Conservation (phyloP, 2,888 invertebrate genomes). For the Druceiella hillmani region DNA sequence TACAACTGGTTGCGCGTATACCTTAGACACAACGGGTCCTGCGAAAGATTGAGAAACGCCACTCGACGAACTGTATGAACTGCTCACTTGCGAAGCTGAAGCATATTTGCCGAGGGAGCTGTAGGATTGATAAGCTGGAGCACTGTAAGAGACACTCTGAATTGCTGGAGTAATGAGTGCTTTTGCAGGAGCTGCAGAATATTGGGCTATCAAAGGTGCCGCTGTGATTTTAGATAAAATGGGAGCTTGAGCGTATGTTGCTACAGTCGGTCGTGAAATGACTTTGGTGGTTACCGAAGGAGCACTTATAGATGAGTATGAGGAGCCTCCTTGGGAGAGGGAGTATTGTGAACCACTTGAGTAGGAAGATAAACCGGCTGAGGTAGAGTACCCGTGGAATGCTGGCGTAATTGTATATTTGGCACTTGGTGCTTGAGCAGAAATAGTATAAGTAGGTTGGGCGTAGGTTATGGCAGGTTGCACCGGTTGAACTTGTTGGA, state of each 20-base stretch:
- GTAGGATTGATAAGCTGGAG: slow-evolving; percentile 31
- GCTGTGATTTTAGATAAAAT: slow-evolving; percentile 46
- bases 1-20: slow-evolving; percentile 37
- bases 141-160: slow-evolving; percentile 35
- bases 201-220: slow-evolving; percentile 41
- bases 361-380: slow-evolving; percentile 45
- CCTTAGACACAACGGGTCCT: slow-evolving; percentile 45
- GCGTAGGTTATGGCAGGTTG: slow-evolving; percentile 28
- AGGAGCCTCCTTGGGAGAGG: slow-evolving; percentile 2
- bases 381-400: slow-evolving; percentile 51
- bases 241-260: slow-evolving; percentile 49
- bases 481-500: slow-evolving; percentile 2
- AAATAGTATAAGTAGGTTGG: slow-evolving; percentile 30
- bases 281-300: slow-evolving; percentile 31
- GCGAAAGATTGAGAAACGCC: slow-evolving; percentile 19
- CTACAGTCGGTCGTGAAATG: slow-evolving; percentile 30
- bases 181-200: slow-evolving; percentile 34
- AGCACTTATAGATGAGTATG: slow-evolving; percentile 2
- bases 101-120: slow-evolving; percentile 38
- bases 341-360: slow-evolving; percentile 17
- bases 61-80: slow-evolving; percentile 33
- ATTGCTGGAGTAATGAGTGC: slow-evolving; percentile 33
- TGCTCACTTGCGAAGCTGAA: slow-evolving; percentile 34
- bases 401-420: slow-evolving; percentile 38
- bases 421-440: slow-evolving; percentile 34